Conservation (phyloP, 2,888 invertebrate species). For the Drosophila buzzatii region DNA sequence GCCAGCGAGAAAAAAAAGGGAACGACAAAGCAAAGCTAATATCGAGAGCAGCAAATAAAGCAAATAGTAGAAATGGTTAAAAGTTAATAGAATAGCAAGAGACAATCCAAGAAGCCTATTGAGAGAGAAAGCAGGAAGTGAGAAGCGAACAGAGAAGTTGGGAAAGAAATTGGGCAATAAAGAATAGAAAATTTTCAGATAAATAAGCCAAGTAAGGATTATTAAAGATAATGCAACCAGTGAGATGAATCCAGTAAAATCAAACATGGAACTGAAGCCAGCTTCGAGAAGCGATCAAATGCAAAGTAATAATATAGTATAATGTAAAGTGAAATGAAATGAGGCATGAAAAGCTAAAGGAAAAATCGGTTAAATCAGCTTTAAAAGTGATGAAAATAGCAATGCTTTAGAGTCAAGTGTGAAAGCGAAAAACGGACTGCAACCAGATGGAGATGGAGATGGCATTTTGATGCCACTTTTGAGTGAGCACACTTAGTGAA, state of each 20-base stretch:
- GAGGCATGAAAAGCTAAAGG: too few relatives aligned
- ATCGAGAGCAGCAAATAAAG: neutral
- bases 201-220: too few relatives aligned
- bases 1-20: neutral
- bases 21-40: too few relatives aligned
- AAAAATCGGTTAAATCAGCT: neutral
- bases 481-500: slow-evolving; percentile 6
- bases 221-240: too few relatives aligned
- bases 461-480: too few relatives aligned
- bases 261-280: neutral
- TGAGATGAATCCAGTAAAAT: neutral
- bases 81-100: too few relatives aligned
- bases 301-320: too few relatives aligned
- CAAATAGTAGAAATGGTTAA: too few relatives aligned
- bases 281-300: neutral
- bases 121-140: too few relatives aligned
- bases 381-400: neutral
- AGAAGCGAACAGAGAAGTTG: neutral
- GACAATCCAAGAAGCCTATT: too few relatives aligned
- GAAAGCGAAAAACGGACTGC: neutral
- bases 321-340: neutral
- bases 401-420: neutral
- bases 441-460: neutral
- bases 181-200: too few relatives aligned
- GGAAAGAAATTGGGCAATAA: too few relatives aligned